Evolutionary conservation across 2,888 invertebrate species (phyloP), one percentile per base, ranked within the genome.

Genomic region (Bellardia bayeri): DNA sequence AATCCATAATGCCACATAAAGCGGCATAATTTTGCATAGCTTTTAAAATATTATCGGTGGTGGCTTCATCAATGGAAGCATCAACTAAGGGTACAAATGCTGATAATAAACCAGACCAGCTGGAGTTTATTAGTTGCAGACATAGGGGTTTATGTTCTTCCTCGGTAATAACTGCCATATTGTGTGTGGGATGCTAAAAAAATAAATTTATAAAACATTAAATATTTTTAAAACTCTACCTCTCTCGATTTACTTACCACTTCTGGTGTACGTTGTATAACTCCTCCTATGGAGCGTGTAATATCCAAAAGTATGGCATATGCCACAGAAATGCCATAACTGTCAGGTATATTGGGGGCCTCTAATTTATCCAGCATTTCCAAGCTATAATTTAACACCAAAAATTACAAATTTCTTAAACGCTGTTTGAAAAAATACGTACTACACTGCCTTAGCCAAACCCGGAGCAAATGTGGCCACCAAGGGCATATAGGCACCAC

Each of bases 351-450:
- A 13, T 95, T 94, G 0, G 99, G 99, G 8, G 99, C 98, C 91
- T 99, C 99, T 23, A 97, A 95, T 92, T 99, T 98, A 92, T 99
- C 99, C 90, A 99, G 93, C 97, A 99, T 97, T 93, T 99, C 99
- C 92, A 99, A 95, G 92, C 98, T 98, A 88, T 83, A 72, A 64
- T 71, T 0, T 64, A 69, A 16, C 14, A 61, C 58, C 1, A 78
- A 33, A 54, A 42, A 58, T 40, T 14, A 63, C 49, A 23, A n/a
- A 9, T 14, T 56, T 56, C 6, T 56, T 23, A 23, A 23, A 23
- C n/a, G 0, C 1, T n/a, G 1, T 13, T 5, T n/a, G 2, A 6
- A 56, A 56, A 33, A 71, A 58, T 66, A 95, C 97, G 96, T 95
- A 98, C 98, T 98, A 98, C n/a, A 97, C 95, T 76, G 98, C 96